Evolutionary conservation across 2,113 vertebrate species (phyloP), one percentile per base, ranked within the genome.

Genomic region (Naja naja): DNA sequence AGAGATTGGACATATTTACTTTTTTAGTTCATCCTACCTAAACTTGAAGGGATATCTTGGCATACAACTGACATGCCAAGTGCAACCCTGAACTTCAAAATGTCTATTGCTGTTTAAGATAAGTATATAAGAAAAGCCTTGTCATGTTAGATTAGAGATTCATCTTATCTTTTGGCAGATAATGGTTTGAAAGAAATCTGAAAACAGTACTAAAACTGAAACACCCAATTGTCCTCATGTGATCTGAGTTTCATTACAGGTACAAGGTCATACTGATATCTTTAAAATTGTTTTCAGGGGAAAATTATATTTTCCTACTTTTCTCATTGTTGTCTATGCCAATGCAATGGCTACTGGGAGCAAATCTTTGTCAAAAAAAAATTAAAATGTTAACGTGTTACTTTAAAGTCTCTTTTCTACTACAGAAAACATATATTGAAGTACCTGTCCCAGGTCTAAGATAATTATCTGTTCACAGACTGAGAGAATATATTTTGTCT

Each of bases 401-500:
- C 45, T 49, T 47, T 87, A 74, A 54, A 54, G 39, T 43, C 11
- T 25, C 27, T 52, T 69, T 91, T 55, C 52, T 85, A 1, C 45
- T 27, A 49, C 14, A 89, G 47, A 69, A 23, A 69, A 3, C 58
- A 64, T 90, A 49, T 49, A 52, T 14, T 34, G 14, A 39, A 39
- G 18, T 12, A 20, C 34, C 4, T 89, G 47, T 0, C 25, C 53
- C 6, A 53, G 34, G 81, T 92, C 49, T 34, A 94, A 95, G 81
- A 87, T 0, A 96, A 58, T 93, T 14, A 90, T 93, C 74, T 95
- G 30, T 90, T 95, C 52, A 91, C 89, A 88, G 69, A 94, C 92
- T 93, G 90, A 96, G 88, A 16, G 91, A 97, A 64, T 92, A 3
- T 94, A 94, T 95, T 89, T 14, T 93, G 96, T 96, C 55, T 95